Evolutionary conservation across 1,140 invertebrate species (phyloP).

Genomic region (Laupala kohalensis): DNA sequence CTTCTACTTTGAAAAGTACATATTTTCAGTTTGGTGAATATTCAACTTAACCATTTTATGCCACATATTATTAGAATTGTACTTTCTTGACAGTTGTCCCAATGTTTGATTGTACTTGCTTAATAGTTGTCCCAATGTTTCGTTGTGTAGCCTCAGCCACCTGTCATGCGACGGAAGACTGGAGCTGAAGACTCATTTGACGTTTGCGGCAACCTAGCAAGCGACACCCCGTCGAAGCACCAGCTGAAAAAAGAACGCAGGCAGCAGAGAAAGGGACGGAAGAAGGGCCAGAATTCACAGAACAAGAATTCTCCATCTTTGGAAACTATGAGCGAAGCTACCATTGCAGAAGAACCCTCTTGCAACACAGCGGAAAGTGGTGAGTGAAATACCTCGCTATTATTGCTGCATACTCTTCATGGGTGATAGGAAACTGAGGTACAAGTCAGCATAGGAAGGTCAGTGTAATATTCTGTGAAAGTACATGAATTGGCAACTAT

Average conservation of each 20-base stretch:
- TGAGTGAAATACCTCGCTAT: too few species aligned
- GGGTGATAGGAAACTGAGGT: too few species aligned
- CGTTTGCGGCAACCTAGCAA: background rate
- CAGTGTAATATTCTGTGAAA: too few species aligned
- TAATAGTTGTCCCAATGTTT: background rate
- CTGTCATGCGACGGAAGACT: constrained; percentile 27
- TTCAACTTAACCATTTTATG: background rate
- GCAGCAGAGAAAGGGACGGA: constrained; percentile 39
- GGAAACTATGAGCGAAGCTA: constrained; percentile 5
- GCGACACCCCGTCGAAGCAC: constrained; percentile 41
- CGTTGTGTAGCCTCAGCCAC: constrained; percentile 38
- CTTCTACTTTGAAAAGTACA: too few species aligned
- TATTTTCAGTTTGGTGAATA: too few species aligned
- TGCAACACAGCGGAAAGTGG: too few species aligned
- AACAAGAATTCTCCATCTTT: background rate
- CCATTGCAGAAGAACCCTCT: constrained; percentile 14
- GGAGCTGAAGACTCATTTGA: constrained; percentile 25
- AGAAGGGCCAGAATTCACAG: constrained; percentile 22
- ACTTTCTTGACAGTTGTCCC: background rate
- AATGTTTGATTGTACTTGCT: background rate
- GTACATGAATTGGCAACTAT: too few species aligned
- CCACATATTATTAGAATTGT: background rate
- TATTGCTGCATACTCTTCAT: too few species aligned
- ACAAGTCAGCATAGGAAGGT: too few species aligned
- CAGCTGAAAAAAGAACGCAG: constrained; percentile 53